Base-by-base conservation (phyloP, 1,140 invertebrate genomes). In the Trachymyrmex septentrionalis region DNA sequence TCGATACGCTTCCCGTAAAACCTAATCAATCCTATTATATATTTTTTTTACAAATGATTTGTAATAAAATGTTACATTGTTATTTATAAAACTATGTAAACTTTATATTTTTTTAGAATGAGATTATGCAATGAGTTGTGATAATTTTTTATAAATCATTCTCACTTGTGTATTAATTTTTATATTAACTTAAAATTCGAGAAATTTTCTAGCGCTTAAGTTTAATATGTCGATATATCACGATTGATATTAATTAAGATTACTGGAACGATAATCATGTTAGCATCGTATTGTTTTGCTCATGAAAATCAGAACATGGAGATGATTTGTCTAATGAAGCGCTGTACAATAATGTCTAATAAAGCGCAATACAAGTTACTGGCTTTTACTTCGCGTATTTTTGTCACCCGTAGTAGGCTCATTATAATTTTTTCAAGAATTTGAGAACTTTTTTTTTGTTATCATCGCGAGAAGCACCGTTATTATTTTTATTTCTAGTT, bases 281-380 rank as follows among this genome's bases (percentile, higher is more conserved):
- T 64, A 87, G 82, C 63, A 50, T 75, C 81, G 69, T 63, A 73
- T 57, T 61, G 16, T 88, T 86, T 88, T 69, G 71, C 44, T 59
- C 48, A 80, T 38, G 24, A 82, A 73, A 61, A 73, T 82, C 53
- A 34, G 69, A 78, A 88, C 87, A 88, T 57, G 73, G 64, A 81
- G 72, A 86, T 84, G 77, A 89, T 87, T 53, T 90, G 88, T 90
- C 85, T 80, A 90, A 89, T 75, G 78, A 90, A 89, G 78, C 86
- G 87, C 87, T 88, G 87, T 89, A 76, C 64, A 66, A 66, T 66
- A 66, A 66, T 38, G 34, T 66, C 30, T 38, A 66, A 66, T 66
- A 66, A 66, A 66, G 64, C 64, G 87, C 88, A 90, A 90, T 87
- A 73, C 30, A 87, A 89, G 77, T 89, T 86, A 73, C 38, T 78